Evolutionary conservation across 2,113 vertebrate species (phyloP).

Genomic region (Sylvilagus bachmani): DNA sequence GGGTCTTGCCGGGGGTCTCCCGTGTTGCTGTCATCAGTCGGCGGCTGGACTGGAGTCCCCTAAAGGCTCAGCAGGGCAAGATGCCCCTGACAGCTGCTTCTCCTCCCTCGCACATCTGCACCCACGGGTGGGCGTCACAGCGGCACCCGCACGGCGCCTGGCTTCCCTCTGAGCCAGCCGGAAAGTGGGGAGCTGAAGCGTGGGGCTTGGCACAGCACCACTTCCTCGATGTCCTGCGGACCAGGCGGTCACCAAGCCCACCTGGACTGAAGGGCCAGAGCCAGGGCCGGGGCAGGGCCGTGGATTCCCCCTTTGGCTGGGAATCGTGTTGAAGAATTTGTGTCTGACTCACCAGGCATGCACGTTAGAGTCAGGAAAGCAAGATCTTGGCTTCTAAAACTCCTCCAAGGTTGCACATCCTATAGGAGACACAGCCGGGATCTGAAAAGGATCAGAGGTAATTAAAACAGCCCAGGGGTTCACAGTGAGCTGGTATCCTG

Average conservation of each 20-base stretch:
- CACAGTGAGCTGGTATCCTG: not conserved
- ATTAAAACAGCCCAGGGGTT: not conserved
- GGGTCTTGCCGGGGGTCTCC: not conserved
- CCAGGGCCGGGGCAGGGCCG: not conserved
- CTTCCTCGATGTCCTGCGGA: not conserved
- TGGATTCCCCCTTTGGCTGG: not conserved
- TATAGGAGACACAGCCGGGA: not conserved
- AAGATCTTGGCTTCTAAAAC: not conserved
- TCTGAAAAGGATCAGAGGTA: not conserved
- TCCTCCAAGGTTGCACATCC: not conserved
- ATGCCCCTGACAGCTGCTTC: not conserved
- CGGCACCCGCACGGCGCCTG: rapidly evolving
- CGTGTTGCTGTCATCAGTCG: not conserved
- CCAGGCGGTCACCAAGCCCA: not conserved
- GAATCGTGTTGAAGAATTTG: not conserved
- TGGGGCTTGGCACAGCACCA: not conserved
- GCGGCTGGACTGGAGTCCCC: not conserved
- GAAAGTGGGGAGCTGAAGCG: not conserved
- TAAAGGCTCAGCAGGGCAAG: not conserved
- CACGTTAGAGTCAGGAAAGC: not conserved
- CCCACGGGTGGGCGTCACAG: not conserved
- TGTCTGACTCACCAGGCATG: not conserved
- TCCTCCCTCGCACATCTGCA: not conserved
- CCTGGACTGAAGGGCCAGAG: not conserved
- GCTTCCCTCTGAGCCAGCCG: not conserved